phyloP scores from a whole-genome alignment of 1,140 invertebrate species.

The Dendroctonus valens region DNA sequence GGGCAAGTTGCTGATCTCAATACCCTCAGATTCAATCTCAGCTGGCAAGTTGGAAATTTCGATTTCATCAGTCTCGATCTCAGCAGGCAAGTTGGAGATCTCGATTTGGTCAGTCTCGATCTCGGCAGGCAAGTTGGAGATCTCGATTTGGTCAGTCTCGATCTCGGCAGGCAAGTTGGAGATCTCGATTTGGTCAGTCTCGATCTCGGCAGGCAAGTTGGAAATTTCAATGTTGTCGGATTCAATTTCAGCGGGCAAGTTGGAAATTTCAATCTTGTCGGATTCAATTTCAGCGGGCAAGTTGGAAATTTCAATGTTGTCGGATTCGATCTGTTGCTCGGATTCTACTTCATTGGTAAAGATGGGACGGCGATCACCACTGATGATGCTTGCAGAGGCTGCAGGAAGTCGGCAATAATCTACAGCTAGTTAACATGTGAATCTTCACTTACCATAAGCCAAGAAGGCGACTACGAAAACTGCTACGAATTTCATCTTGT shows the following conservation, averaged over 20 bases:
- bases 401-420: no score
- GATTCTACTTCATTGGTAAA: no score
- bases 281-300: not conserved
- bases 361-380: not conserved
- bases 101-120: not conserved
- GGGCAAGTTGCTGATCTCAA: not conserved
- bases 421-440: not conserved
- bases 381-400: not conserved
- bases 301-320: slow-evolving; percentile 1
- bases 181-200: slow-evolving; percentile 2
- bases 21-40: not conserved
- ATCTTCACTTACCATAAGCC: slow-evolving; percentile 1
- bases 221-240: not conserved
- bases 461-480: not conserved
- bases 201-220: not conserved
- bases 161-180: not conserved
- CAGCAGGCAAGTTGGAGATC: slow-evolving; percentile 10
- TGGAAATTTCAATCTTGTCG: not conserved
- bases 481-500: not conserved
- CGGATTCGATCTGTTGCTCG: no score
- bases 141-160: no score
- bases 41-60: slow-evolving; percentile 12
- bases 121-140: slow-evolving; percentile 8
- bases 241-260: no score
- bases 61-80: slow-evolving; percentile 1